Base-by-base conservation (phyloP, 2,888 invertebrate species). In the Sclerodermus sp. region DNA sequence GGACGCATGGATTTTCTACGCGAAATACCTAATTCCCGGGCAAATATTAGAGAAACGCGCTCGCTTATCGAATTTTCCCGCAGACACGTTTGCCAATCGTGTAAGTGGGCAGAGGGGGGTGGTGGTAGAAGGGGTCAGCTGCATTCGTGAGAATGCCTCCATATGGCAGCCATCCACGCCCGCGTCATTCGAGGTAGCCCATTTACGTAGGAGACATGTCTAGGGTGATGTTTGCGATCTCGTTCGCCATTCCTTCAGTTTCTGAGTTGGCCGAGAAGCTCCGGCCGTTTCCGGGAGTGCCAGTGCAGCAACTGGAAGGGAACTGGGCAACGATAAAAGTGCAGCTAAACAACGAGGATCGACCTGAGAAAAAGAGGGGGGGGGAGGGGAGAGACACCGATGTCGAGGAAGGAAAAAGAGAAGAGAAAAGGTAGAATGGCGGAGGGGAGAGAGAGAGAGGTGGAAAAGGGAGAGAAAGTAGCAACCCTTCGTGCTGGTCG, bases 201-300 rank as follows among this genome's bases (percentile, higher is more conserved):
- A 13, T 34, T 34, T n/a, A 51, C 55, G 43, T 51, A 29, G 23
- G 48, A 53, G 60, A 55, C 57, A 57, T 53, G 45, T 32, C 39
- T 46, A 46, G 29, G 45, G 47, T 45, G 41, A 48, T 63, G 60
- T 62, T 62, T 62, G 60, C 60, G 58, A 63, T 60, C 63, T 56
- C 58, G 51, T 63, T 54, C 60, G 49, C 57, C 51, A 57, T 60
- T 60, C 55, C 52, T 52, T 30, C 38, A 41, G 39, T 49, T 32
- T 47, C 51, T 50, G 51, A 58, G 63, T 60, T 52, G 55, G 52
- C 39, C 49, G 47, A 47, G 55, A 53, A 53, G 53, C 49, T 53
- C 53, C 51, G 49, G 50, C 44, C 34, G 57, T 47, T 53, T 59
- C 51, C 49, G 46, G 55, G 48, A 13, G 34, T 34, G 34, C n/a